Percentiles rank a stretch among this genome's conserved stretches.
Evolutionary conservation across 2,888 invertebrate species (phyloP).

Genomic region (Cetonia aurata): DNA sequence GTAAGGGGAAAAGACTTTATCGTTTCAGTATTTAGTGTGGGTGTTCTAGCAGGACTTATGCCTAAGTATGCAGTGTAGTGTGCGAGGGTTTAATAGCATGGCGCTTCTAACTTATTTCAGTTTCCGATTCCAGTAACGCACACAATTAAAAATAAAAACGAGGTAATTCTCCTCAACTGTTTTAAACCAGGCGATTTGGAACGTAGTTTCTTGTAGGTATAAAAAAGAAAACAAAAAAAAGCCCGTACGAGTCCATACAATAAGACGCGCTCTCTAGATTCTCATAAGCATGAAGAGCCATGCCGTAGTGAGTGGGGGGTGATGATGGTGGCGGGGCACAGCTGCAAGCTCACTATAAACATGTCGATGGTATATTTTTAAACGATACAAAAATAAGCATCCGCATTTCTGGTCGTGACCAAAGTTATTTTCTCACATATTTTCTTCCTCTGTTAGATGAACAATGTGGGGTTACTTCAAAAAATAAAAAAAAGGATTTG

Average conservation of each 20-base stretch:
- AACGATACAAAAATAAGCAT: slow-evolving; percentile 41
- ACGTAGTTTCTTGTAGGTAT: slow-evolving; percentile 50
- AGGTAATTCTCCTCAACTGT: background rate
- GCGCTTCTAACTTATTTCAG: slow-evolving; percentile 63
- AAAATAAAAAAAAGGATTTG: background rate
- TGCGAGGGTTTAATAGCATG: slow-evolving; percentile 58
- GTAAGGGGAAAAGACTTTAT: too few species aligned
- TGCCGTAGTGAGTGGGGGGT: slow-evolving; percentile 58
- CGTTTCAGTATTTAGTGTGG: background rate
- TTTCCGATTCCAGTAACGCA: slow-evolving; percentile 62
- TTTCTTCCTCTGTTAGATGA: slow-evolving; percentile 37
- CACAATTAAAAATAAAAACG: slow-evolving; percentile 5
- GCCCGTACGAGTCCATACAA: slow-evolving; percentile 20
- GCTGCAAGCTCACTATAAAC: slow-evolving; percentile 45
- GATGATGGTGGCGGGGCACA: slow-evolving; percentile 49
- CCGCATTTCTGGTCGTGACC: background rate
- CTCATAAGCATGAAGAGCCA: slow-evolving; percentile 65
- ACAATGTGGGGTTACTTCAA: slow-evolving; percentile 27
- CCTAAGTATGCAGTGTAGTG: too few species aligned
- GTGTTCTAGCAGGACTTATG: background rate
- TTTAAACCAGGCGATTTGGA: slow-evolving; percentile 55
- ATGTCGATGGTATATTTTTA: slow-evolving; percentile 48
- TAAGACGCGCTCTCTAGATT: slow-evolving; percentile 30
- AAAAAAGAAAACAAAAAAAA: background rate
- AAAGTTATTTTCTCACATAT: slow-evolving; percentile 21